Evolutionary conservation across 2,888 invertebrate species (phyloP).

Genomic region (Ormyrus thymus): DNA sequence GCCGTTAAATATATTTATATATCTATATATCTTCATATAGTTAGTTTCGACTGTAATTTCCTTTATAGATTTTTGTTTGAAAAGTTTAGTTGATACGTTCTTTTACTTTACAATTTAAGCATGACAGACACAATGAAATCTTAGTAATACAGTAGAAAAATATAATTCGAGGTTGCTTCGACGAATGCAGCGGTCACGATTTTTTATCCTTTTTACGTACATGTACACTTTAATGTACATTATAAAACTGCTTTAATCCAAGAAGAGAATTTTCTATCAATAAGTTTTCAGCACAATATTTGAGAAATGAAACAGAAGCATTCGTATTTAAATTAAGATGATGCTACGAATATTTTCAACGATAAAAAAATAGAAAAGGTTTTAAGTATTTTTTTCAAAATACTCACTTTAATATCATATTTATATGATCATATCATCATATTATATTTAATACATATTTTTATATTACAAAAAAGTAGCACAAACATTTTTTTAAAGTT

Average conservation of each 20-base stretch:
- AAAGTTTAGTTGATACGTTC: constrained; percentile 31
- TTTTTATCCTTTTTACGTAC: constrained; percentile 16
- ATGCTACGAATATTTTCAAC: neutral
- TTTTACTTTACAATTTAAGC: constrained; percentile 41
- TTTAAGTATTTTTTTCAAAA: neutral
- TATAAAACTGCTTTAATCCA: constrained; percentile 29
- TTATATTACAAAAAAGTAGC: neutral
- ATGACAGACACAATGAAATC: constrained; percentile 55
- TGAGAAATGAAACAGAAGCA: constrained; percentile 5
- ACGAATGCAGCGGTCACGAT: constrained; percentile 68
- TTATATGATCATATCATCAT: neutral
- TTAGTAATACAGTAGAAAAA: constrained; percentile 71
- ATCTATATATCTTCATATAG: constrained; percentile 44
- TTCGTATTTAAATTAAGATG: neutral
- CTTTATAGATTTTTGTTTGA: constrained; percentile 50
- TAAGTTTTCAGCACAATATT: neutral
- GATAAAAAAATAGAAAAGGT: neutral
- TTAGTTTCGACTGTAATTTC: constrained; percentile 54
- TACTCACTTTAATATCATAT: neutral
- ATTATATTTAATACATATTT: constrained; percentile 1
- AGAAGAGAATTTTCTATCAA: constrained; percentile 50
- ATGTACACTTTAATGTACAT: constrained; percentile 33
- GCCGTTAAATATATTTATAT: constrained; percentile 46
- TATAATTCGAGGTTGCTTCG: constrained; percentile 70
- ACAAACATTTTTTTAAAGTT: too few relatives aligned